Evolutionary conservation across 2,888 invertebrate genomes (phyloP), one percentile per base, ranked within the genome.

Genomic region (Thyatira batis): DNA sequence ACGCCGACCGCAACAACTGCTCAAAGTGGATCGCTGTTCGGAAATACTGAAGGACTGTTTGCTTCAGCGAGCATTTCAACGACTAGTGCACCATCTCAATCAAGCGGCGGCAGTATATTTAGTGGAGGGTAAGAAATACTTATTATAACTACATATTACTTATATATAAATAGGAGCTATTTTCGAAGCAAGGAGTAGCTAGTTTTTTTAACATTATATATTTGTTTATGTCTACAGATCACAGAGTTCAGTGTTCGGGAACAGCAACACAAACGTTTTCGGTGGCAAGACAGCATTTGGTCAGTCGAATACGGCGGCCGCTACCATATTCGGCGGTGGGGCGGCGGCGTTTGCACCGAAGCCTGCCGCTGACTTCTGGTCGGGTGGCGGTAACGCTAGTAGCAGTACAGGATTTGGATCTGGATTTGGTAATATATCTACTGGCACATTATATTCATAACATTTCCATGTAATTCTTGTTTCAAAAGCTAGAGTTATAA

Each of bases 61-160:
- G 88, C 89, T 1, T 74, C 87, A 0, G 89, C 89, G 11, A 90
- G 83, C 63, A 92, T 92, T 65, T 90, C 92, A 0, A 87, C 91
- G 0, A 88, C 88, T 0, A 87, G 71, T 48, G 83, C 88, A 0
- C 71, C 85, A 0, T 69, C 84, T 4, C 80, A 71, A 21, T 65
- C 69, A 1, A 81, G 73, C 43, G 80, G 82, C 5, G 87, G 87
- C 46, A 89, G 75, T 64, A 84, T 89, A 60, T 91, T 92, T 65
- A 88, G 87, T 20, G 78, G 81, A 63, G 78, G 85, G 90, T 89
- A 73, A 78, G 61, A 46, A 6, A 48, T 39, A 8, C 17, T 39
- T 17, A 33, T 33, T 13, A 13, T 13, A 33, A 13, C 5, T 13
- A 13, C 28, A 28, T 28, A 28, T 28, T 28, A 10, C 28, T 28